Evolutionary conservation across 2,113 vertebrate genomes (phyloP).

Genomic region (Oncorhynchus kisutch): DNA sequence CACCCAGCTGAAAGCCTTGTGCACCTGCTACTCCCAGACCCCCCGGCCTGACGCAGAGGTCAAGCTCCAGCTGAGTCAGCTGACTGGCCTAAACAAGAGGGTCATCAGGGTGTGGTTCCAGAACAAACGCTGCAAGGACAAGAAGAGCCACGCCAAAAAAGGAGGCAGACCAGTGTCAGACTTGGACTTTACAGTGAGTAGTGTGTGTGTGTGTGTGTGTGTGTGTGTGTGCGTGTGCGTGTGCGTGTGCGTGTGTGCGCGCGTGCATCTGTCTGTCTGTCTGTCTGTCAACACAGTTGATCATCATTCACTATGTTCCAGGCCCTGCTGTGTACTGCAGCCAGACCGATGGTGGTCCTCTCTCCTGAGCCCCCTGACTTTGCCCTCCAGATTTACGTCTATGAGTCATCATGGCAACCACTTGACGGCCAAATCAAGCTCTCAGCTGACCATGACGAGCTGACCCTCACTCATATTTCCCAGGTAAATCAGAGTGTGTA

Average conservation of each 20-base stretch:
- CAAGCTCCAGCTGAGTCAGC: constrained; percentile 12
- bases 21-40: constrained; percentile 19
- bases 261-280: not conserved
- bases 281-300: not conserved
- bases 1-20: constrained; percentile 8
- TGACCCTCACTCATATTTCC: constrained; percentile 25
- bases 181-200: not conserved
- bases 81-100: constrained; percentile 20
- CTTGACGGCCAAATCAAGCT: constrained; percentile 3
- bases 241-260: not conserved
- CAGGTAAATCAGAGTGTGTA: not conserved
- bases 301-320: not conserved
- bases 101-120: constrained; percentile 36
- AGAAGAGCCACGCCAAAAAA: constrained; percentile 2
- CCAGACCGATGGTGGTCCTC: constrained; percentile 13
- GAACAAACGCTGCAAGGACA: constrained; percentile 35
- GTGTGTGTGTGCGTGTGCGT: not conserved
- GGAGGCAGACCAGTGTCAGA: not conserved
- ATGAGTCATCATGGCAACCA: constrained; percentile 18
- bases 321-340: not conserved
- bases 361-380: not conserved
- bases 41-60: constrained; percentile 4
- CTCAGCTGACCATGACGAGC: not conserved
- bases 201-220: not conserved
- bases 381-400: not conserved